Base-by-base conservation (phyloP, 2,797 vertebrate species). In the Falco columbarius region DNA sequence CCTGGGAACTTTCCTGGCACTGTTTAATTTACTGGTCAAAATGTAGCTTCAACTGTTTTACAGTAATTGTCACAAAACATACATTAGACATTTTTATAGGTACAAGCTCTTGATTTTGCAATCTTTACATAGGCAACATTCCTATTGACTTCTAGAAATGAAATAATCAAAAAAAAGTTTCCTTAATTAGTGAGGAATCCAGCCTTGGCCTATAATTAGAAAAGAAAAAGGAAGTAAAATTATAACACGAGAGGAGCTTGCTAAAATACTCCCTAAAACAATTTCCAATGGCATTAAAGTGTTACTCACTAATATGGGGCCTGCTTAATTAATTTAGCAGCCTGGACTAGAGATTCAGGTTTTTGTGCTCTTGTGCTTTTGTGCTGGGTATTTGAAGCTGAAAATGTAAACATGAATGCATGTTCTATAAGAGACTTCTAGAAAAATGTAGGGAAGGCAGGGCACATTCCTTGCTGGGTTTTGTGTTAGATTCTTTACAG, bases 351-450 rank as follows among this genome's bases (percentile, higher is more conserved):
- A 88, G 82, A 91, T 67, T 96, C 93, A 81, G 85, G 65, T 84
- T 97, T 94, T 93, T 95, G 87, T 91, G 56, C 81, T 90, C 89
- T 75, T 2, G 2, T 63, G 96, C 96, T 97, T 96, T 97, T 97
- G 84, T 96, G 73, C 73, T 63, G 84, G 47, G 26, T 91, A 89
- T 96, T 91, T 92, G 95, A 97, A 96, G 95, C 90, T 93, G 92
- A 94, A 96, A 95, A 96, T 91, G 87, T 91, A 92, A 96, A 94
- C 80, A 88, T 61, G 85, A 95, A 76, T 95, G 44, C 40, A 49
- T 94, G 94, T 95, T 94, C 81, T 86, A 15, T 87, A 67, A 79
- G 12, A 49, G 74, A 74, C 83, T 95, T 89, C 63, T 55, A 89
- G 76, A 95, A 93, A 95, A 95, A 90, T 81, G 20, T 85, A 76